Conservation (phyloP, 2,797 vertebrate genomes). For the Pangasius macronema region DNA sequence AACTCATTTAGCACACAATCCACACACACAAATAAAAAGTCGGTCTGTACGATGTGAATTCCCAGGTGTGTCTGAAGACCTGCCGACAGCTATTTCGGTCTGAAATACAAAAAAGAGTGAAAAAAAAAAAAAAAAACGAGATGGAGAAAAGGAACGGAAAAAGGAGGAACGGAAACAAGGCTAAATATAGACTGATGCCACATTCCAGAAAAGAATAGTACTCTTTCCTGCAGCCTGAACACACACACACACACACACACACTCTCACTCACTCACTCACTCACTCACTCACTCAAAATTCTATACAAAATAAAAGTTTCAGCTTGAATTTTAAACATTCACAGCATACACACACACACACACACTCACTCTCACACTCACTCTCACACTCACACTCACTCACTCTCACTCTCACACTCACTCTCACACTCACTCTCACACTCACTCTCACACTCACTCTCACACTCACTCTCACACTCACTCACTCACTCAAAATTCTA, state of each 20-base stretch:
- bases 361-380: too few relatives aligned
- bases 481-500: too few relatives aligned
- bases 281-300: not conserved
- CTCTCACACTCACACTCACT: too few relatives aligned
- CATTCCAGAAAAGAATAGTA: slow-evolving; percentile 59
- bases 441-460: too few relatives aligned
- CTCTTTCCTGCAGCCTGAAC: slow-evolving; percentile 47
- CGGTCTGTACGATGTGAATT: slow-evolving; percentile 25
- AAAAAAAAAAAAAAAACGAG: slow-evolving; percentile 4
- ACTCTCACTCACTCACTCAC: not conserved
- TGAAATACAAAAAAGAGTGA: slow-evolving; percentile 41
- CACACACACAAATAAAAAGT: not conserved
- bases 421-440: too few relatives aligned
- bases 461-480: too few relatives aligned
- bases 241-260: slow-evolving; percentile 31
- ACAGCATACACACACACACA: not conserved
- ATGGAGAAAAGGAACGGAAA: slow-evolving; percentile 50
- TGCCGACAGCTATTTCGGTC: slow-evolving; percentile 55
- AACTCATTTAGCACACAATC: slow-evolving; percentile 26
- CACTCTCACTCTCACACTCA: too few relatives aligned
- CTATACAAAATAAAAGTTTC: not conserved
- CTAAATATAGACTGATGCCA: slow-evolving; percentile 55
- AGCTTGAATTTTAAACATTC: not conserved
- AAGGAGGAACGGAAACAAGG: slow-evolving; percentile 56
- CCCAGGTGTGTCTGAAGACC: slow-evolving; percentile 59